phyloP scores from a whole-genome alignment of 1,140 invertebrate genomes.

The Cardiocondyla obscurior region DNA sequence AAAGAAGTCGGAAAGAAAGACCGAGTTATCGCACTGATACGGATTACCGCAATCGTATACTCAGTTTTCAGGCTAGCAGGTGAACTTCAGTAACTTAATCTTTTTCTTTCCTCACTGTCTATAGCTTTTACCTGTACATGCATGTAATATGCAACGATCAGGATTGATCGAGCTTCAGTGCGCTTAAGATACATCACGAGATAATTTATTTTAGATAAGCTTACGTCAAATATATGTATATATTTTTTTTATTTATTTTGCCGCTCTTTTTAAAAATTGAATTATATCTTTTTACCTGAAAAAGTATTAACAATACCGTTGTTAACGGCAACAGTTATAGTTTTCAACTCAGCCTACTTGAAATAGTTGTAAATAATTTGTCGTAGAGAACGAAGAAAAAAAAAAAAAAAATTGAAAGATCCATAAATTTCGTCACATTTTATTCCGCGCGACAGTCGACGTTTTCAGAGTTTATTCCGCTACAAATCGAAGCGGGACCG shows the following conservation, averaged over 20 bases:
- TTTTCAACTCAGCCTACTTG: not conserved
- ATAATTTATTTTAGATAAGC: not conserved
- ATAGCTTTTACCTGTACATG: not conserved
- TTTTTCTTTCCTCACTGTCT: constrained; percentile 55
- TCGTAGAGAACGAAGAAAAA: not conserved
- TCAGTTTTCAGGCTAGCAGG: constrained; percentile 58
- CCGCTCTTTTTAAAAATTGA: not conserved
- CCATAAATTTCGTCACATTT: not conserved
- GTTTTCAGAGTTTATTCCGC: not conserved
- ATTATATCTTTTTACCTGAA: not conserved
- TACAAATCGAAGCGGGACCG: not conserved
- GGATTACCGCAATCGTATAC: constrained; percentile 38
- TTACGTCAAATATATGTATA: too few species aligned
- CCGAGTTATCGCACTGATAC: constrained; percentile 6
- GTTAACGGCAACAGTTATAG: not conserved
- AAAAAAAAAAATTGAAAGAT: not conserved
- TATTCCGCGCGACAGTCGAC: not conserved
- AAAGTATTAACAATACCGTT: not conserved
- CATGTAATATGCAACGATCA: not conserved
- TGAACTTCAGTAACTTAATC: constrained; percentile 61
- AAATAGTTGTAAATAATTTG: not conserved
- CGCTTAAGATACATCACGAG: not conserved
- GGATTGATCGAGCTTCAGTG: not conserved
- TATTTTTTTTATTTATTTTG: not conserved
- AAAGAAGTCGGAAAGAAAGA: not conserved